Evolutionary conservation across 1,140 invertebrate genomes (phyloP).

Genomic region (Propsilocerus akamusi): DNA sequence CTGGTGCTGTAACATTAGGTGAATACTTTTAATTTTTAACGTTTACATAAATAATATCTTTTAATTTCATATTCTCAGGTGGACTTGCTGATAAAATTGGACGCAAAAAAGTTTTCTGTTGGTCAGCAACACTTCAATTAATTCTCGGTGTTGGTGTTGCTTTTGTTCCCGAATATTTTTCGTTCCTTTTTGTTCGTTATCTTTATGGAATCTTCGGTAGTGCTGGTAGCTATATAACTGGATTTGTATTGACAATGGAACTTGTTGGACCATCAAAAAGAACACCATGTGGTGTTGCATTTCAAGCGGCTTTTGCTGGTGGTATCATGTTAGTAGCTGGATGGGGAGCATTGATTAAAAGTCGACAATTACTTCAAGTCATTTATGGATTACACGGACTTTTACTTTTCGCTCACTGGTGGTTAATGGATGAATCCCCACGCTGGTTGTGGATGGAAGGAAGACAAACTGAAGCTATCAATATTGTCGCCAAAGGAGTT

Average conservation of each 20-base stretch:
- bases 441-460: slow-evolving; percentile 71
- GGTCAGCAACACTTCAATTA: slow-evolving; percentile 49
- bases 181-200: slow-evolving; percentile 47
- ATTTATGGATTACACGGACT: slow-evolving; percentile 57
- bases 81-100: slow-evolving; percentile 74
- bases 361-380: slow-evolving; percentile 56
- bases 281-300: slow-evolving; percentile 62
- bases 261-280: slow-evolving; percentile 62
- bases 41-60: too few species aligned
- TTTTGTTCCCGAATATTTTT: slow-evolving; percentile 52
- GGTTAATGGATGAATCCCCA: slow-evolving; percentile 72
- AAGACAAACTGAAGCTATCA: slow-evolving; percentile 42
- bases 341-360: slow-evolving; percentile 59
- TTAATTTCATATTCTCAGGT: too few species aligned
- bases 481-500: slow-evolving; percentile 50
- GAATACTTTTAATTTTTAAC: too few species aligned
- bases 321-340: slow-evolving; percentile 68
- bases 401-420: slow-evolving; percentile 58
- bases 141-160: slow-evolving; percentile 50
- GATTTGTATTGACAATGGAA: slow-evolving; percentile 76
- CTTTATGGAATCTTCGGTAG: slow-evolving; percentile 66
- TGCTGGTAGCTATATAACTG: slow-evolving; percentile 64
- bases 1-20: slow-evolving; percentile 67
- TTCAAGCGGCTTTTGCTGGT: slow-evolving; percentile 58
- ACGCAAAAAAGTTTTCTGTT: slow-evolving; percentile 59